phyloP scores from a whole-genome alignment of 92 coral and sea anemone genomes.

The Plumapathes pennacea region DNA sequence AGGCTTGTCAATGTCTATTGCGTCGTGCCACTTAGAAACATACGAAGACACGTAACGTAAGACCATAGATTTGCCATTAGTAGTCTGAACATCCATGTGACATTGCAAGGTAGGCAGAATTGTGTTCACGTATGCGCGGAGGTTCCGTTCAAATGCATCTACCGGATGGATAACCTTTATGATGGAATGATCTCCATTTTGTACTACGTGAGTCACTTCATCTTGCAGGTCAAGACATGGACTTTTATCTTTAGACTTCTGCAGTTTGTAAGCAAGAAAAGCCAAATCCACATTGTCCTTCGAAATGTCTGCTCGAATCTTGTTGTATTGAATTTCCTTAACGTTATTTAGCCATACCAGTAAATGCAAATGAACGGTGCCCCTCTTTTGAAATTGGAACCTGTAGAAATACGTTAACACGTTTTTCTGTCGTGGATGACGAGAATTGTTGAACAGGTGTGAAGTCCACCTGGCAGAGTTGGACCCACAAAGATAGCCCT shows the following conservation, averaged over 20 bases:
- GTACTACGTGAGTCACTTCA: background rate
- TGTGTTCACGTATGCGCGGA: conserved; percentile 37
- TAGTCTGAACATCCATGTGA: conserved; percentile 45
- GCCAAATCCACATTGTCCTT: background rate
- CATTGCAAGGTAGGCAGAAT: conserved; percentile 28
- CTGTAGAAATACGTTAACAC: conserved; percentile 29
- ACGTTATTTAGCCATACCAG: conserved; percentile 24
- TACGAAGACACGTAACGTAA: conserved; percentile 29
- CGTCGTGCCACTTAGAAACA: background rate
- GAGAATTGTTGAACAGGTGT: background rate
- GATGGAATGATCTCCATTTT: background rate
- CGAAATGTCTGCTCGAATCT: conserved; percentile 16
- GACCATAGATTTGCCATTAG: conserved; percentile 33
- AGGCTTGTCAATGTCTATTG: background rate
- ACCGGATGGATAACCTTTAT: conserved; percentile 9
- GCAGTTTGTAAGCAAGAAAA: conserved; percentile 1
- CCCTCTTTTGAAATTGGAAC: conserved; percentile 32
- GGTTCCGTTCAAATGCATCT: conserved; percentile 22
- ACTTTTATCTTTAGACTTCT: conserved; percentile 6
- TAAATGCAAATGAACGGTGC: conserved; percentile 35
- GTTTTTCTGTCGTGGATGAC: background rate
- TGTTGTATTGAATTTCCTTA: background rate
- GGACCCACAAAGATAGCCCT: conserved; percentile 17
- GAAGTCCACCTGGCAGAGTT: conserved; percentile 3
- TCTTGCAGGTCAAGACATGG: background rate